These are phyloP conservation scores for Punctoribates punctum DNA, from an alignment of 2,888 invertebrate species.

Conservation along the genomic window DNA sequence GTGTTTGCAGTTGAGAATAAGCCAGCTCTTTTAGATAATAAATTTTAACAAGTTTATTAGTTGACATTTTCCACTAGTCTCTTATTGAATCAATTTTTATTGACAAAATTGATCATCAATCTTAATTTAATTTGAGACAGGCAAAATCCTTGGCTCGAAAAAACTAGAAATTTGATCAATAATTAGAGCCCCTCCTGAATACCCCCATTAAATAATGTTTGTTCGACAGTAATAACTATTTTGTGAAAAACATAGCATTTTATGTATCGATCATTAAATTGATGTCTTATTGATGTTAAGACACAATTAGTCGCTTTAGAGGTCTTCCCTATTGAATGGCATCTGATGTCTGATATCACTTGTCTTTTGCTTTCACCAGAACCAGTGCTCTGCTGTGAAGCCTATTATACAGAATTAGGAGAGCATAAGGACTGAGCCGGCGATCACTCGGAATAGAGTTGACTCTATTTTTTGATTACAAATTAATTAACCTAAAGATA, in stretches of 20 bases:
- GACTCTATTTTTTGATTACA: slow-evolving; percentile 5
- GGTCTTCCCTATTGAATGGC: not conserved
- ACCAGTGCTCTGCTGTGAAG: not conserved
- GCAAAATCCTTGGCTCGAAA: too few species aligned
- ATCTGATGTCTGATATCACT: not conserved
- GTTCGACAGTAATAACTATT: not conserved
- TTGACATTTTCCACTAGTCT: too few species aligned
- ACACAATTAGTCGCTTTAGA: slow-evolving; percentile 1
- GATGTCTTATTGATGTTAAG: slow-evolving; percentile 13
- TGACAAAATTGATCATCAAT: too few species aligned
- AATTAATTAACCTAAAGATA: slow-evolving; percentile 18
- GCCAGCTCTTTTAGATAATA: too few species aligned
- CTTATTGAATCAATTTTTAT: too few species aligned
- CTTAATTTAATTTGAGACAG: too few species aligned
- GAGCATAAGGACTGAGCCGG: not conserved
- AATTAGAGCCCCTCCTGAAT: too few species aligned
- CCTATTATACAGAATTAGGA: not conserved
- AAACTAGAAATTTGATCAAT: too few species aligned
- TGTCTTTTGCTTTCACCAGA: not conserved
- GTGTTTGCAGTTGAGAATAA: too few species aligned
- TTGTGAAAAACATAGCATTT: not conserved
- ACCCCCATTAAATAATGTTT: not conserved
- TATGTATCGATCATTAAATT: not conserved
- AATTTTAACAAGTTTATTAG: too few species aligned
- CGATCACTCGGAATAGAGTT: not conserved